Percentiles rank a stretch among this genome's conserved stretches.
Conservation (phyloP, 1,140 invertebrate genomes). For the Nylanderia fulva region DNA sequence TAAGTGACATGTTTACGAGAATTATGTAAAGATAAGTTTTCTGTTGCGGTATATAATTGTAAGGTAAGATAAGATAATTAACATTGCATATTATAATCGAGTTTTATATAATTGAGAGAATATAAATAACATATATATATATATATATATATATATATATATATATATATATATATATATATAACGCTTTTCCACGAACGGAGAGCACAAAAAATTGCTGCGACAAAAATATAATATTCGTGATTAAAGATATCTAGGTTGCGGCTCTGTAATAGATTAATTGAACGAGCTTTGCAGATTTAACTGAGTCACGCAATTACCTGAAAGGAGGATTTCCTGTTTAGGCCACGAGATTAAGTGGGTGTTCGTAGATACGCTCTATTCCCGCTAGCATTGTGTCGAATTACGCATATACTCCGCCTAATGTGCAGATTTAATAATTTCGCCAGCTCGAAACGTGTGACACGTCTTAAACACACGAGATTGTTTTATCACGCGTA, state of each 20-base stretch:
- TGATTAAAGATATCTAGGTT: conserved; percentile 72
- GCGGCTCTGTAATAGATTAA: conserved; percentile 79
- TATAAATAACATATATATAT: neutral
- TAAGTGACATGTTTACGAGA: neutral
- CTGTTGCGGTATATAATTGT: neutral
- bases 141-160: no score
- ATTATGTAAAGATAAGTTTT: neutral
- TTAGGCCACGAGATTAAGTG: conserved; percentile 80
- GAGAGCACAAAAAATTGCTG: neutral
- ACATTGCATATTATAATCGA: neutral
- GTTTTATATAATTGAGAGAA: neutral
- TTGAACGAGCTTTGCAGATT: conserved; percentile 81
- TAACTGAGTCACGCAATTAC: conserved; percentile 84
- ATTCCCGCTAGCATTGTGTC: conserved; percentile 65
- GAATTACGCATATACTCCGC: conserved; percentile 58
- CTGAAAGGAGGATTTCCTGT: conserved; percentile 86
- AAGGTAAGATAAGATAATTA: conserved; percentile 2
- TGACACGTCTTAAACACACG: conserved; percentile 20
- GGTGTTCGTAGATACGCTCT: conserved; percentile 75
- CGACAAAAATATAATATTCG: conserved; percentile 7
- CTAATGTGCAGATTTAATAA: conserved; percentile 42
- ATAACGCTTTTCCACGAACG: no score
- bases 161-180: no score
- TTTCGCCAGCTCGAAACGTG: conserved; percentile 34
- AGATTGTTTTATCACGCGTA: conserved; percentile 28